Conservation (phyloP, 1,140 invertebrate genomes). For the Venustaconcha ellipsiformis region DNA sequence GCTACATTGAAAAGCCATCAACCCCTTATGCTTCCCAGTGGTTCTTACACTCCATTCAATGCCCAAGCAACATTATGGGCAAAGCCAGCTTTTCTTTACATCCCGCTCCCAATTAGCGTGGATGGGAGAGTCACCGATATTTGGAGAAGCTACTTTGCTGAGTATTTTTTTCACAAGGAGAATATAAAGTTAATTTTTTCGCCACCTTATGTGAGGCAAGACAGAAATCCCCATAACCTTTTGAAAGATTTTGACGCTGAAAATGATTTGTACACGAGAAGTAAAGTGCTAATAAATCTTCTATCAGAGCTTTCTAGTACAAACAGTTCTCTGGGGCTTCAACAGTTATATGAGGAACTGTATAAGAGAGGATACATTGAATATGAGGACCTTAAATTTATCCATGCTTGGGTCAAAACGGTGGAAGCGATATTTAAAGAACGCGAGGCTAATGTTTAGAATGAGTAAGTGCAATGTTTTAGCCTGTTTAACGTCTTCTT, state of each 20-base stretch:
- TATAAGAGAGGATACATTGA: too few species aligned
- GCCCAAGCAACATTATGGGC: slow-evolving; percentile 24
- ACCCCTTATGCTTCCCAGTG: slow-evolving; percentile 8
- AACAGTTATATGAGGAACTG: too few species aligned
- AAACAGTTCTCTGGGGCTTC: too few species aligned
- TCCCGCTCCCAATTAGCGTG: slow-evolving; percentile 12
- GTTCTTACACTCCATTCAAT: slow-evolving; percentile 28
- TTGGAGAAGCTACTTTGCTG: too few species aligned
- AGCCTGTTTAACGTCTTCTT: too few species aligned
- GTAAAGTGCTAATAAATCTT: neutral
- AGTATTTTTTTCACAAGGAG: too few species aligned
- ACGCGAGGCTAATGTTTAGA: too few species aligned
- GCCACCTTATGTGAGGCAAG: slow-evolving; percentile 16
- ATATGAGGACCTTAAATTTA: too few species aligned
- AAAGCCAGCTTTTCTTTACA: slow-evolving; percentile 2
- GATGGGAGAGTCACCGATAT: too few species aligned
- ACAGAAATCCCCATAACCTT: slow-evolving; percentile 18
- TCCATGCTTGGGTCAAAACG: too few species aligned
- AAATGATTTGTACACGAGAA: neutral
- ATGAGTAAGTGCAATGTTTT: too few species aligned
- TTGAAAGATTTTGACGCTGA: slow-evolving; percentile 16
- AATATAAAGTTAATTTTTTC: slow-evolving; percentile 13
- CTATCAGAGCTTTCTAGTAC: neutral
- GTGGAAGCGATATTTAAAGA: too few species aligned
- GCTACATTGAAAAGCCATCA: neutral